Conservation (phyloP, 2,113 vertebrate species). For the Gobius niger region DNA sequence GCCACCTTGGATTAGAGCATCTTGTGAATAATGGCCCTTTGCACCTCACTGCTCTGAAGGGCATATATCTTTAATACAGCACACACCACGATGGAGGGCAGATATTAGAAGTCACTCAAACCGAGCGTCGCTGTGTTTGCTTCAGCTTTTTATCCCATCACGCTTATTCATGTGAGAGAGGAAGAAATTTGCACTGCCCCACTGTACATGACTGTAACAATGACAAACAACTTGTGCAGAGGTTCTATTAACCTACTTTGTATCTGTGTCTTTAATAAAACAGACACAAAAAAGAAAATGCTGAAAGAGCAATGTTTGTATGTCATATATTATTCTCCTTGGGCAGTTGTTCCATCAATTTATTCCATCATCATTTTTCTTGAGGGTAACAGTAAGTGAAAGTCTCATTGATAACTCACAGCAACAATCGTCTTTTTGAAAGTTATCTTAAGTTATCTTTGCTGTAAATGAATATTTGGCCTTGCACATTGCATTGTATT, state of each 20-base stretch:
- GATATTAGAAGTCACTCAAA: slow-evolving; percentile 11
- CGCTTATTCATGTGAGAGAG: slow-evolving; percentile 8
- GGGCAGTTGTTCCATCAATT: too few species aligned
- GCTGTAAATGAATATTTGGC: too few species aligned
- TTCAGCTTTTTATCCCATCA: slow-evolving; percentile 17
- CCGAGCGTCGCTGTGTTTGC: neutral
- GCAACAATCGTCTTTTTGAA: too few species aligned
- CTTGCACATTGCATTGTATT: too few species aligned
- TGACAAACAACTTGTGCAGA: slow-evolving; percentile 1
- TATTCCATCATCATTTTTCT: too few species aligned
- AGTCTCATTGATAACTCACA: too few species aligned
- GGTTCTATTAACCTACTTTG: slow-evolving; percentile 6
- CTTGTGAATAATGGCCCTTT: slow-evolving; percentile 46
- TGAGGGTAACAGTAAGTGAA: too few species aligned
- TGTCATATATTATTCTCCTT: too few species aligned
- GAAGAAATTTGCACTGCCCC: neutral
- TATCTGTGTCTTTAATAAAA: too few species aligned
- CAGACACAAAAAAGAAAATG: too few species aligned
- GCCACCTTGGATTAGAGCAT: slow-evolving; percentile 65
- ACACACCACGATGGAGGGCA: slow-evolving; percentile 20
- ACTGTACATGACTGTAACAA: neutral
- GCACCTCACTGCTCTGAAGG: slow-evolving; percentile 50
- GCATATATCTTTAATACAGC: slow-evolving; percentile 28
- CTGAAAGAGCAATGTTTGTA: too few species aligned
- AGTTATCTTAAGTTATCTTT: too few species aligned